phyloP scores from a whole-genome alignment of 2,113 vertebrate genomes.

The Sminthopsis crassicaudata region DNA sequence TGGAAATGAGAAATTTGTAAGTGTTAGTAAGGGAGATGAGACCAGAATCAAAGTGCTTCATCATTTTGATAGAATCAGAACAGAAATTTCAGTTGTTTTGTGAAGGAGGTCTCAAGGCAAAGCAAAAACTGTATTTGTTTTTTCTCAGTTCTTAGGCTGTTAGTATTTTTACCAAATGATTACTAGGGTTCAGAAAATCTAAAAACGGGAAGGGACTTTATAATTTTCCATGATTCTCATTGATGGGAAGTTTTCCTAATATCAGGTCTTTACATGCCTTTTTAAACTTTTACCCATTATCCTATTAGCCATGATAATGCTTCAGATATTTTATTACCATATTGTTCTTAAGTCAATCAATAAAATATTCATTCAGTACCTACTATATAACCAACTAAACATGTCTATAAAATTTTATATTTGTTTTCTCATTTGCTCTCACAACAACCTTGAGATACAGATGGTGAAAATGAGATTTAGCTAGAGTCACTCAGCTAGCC shows the following conservation, averaged over 20 bases:
- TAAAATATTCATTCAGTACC: background rate
- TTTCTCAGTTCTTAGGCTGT: constrained; percentile 42
- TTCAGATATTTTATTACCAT: background rate
- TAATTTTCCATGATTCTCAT: background rate
- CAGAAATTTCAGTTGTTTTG: constrained; percentile 60
- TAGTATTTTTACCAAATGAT: constrained; percentile 55
- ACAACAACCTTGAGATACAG: background rate
- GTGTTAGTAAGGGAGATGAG: constrained; percentile 41
- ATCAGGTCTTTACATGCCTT: background rate
- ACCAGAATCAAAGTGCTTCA: constrained; percentile 48
- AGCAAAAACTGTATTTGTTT: constrained; percentile 59
- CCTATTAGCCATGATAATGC: background rate
- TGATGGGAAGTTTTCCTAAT: background rate
- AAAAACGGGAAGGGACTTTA: background rate
- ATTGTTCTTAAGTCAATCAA: background rate
- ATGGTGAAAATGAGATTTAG: background rate
- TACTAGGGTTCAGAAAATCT: background rate
- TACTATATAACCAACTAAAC: background rate
- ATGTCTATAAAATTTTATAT: background rate
- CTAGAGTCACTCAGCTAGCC: background rate
- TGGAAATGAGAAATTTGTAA: constrained; percentile 41
- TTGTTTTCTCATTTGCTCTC: background rate
- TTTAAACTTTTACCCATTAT: background rate
- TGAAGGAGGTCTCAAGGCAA: constrained; percentile 57
- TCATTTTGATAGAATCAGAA: constrained; percentile 73